Evolutionary conservation across 1,140 invertebrate genomes (phyloP).

Genomic region (Scaptomyza hsui): DNA sequence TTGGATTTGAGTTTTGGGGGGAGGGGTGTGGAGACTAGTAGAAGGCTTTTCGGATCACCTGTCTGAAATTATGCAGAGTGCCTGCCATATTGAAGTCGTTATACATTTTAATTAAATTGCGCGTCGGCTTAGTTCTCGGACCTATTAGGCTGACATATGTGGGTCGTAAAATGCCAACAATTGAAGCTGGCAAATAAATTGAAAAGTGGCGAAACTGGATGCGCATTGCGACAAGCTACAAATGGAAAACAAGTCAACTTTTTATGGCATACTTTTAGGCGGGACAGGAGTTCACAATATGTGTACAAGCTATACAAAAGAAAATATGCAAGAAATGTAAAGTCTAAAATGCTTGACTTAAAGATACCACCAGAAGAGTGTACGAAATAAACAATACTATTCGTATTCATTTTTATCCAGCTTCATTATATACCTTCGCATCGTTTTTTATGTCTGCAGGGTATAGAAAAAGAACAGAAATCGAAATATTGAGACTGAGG

Average conservation of each 20-base stretch:
- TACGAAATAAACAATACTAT: too few relatives aligned
- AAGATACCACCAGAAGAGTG: background rate
- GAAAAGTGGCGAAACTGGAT: conserved; percentile 32
- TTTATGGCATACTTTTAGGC: conserved; percentile 51
- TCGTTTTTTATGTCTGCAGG: background rate
- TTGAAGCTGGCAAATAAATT: conserved; percentile 33
- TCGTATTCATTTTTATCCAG: too few relatives aligned
- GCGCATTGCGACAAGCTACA: conserved; percentile 48
- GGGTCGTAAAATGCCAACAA: conserved; percentile 43
- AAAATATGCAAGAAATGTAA: background rate
- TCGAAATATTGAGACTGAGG: conserved; percentile 29
- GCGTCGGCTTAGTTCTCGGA: conserved; percentile 33
- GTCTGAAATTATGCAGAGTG: conserved; percentile 29
- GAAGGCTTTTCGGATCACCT: conserved; percentile 20
- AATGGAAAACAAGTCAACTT: conserved; percentile 58
- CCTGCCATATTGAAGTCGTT: conserved; percentile 28
- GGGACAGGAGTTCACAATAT: background rate
- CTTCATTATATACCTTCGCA: background rate
- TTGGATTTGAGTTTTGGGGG: background rate
- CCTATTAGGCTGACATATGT: conserved; percentile 49
- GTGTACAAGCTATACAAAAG: background rate
- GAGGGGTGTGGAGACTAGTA: background rate
- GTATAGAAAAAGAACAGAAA: conserved; percentile 28
- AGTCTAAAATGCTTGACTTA: background rate
- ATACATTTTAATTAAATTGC: conserved; percentile 45